Percentiles rank a stretch among this genome's conserved stretches.
phyloP scores from a whole-genome alignment of 2,888 invertebrate genomes.

The Pyrrhosoma nymphula region DNA sequence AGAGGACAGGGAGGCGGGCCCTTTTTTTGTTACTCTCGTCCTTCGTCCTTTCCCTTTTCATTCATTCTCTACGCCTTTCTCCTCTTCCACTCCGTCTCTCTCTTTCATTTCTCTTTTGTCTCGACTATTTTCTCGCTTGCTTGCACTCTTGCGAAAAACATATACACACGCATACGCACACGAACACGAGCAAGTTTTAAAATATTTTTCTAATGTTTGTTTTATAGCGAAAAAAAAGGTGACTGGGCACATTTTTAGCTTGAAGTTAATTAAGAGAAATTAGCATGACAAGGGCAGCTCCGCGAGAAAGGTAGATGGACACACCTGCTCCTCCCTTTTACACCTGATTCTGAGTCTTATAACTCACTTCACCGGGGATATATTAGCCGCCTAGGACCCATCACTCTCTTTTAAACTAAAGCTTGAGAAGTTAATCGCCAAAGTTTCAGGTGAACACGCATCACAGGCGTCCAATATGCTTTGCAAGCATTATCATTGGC shows the following conservation, averaged over 20 bases:
- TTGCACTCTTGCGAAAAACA: not conserved
- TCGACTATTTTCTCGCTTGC: not conserved
- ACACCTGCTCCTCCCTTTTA: too few species aligned
- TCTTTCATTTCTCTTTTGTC: not conserved
- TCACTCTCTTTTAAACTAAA: too few species aligned
- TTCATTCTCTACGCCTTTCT: not conserved
- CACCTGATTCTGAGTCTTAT: too few species aligned
- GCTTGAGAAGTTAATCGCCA: too few species aligned
- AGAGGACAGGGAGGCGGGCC: not conserved
- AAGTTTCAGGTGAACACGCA: too few species aligned
- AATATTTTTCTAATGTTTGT: not conserved
- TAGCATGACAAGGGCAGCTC: too few species aligned
- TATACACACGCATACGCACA: not conserved
- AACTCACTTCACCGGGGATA: too few species aligned
- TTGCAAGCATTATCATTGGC: too few species aligned
- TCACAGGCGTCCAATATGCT: too few species aligned
- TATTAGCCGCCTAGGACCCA: too few species aligned
- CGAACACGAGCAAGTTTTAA: not conserved
- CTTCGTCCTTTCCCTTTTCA: not conserved
- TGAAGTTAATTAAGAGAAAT: not conserved
- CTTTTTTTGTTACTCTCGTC: not conserved
- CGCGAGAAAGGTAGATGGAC: too few species aligned
- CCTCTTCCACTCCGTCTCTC: not conserved
- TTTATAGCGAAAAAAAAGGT: not conserved
- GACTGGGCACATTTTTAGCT: not conserved